Percentiles rank a stretch among this genome's conserved stretches.
Conservation (phyloP, 2,113 vertebrate genomes). For the Anguilla japonica region DNA sequence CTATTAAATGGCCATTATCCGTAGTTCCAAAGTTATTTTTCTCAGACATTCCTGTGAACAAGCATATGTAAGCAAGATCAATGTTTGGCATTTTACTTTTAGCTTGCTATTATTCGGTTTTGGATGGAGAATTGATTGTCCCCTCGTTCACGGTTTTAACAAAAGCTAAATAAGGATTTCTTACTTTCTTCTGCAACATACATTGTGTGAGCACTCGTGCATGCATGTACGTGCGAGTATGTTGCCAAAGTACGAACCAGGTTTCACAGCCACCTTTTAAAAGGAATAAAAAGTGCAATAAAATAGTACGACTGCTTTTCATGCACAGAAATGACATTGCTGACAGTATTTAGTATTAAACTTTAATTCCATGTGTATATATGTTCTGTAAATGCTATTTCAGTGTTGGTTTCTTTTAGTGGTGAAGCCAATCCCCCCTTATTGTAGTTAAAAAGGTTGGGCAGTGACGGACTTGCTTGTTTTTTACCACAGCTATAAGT, state of each 20-base stretch:
- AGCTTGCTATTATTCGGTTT: constrained; percentile 6
- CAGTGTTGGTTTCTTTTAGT: not conserved
- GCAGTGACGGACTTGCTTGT: not conserved
- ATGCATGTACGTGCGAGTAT: too few relatives aligned
- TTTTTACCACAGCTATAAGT: not conserved
- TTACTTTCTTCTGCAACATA: not conserved
- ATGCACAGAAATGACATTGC: too few relatives aligned
- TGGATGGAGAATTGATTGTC: not conserved
- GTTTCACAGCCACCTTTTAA: not conserved
- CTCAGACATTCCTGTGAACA: not conserved
- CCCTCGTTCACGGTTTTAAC: not conserved
- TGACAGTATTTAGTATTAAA: too few relatives aligned
- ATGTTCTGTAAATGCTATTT: not conserved
- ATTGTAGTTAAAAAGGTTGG: not conserved
- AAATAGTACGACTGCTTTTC: not conserved
- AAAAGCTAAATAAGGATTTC: not conserved
- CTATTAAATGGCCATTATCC: constrained; percentile 5
- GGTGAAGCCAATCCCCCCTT: not conserved
- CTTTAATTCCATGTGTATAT: not conserved
- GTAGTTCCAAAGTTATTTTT: not conserved
- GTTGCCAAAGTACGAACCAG: not conserved
- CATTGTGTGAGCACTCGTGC: not conserved
- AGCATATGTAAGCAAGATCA: constrained; percentile 4
- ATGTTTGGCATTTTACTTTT: constrained; percentile 5
- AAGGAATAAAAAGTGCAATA: not conserved